phyloP scores from a whole-genome alignment of 2,888 invertebrate genomes.

The Halictus quadricinctus region DNA sequence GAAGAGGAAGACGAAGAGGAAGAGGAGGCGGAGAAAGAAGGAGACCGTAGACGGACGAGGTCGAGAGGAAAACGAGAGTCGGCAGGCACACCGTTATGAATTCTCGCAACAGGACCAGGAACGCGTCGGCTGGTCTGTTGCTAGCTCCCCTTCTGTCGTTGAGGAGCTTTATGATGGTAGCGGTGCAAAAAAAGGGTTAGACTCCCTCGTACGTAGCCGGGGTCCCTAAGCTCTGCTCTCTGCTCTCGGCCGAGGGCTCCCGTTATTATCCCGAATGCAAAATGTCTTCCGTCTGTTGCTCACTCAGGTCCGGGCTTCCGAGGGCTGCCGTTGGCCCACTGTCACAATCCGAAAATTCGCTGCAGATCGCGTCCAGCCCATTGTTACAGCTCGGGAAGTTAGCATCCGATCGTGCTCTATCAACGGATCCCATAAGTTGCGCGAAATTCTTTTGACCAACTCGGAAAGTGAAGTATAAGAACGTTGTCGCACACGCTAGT shows the following conservation, averaged over 20 bases:
- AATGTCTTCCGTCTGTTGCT: constrained; percentile 72
- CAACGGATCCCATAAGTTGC: neutral
- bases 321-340: constrained; percentile 48
- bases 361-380: neutral
- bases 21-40: neutral
- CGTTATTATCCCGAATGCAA: constrained; percentile 75
- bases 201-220: constrained; percentile 51
- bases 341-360: neutral
- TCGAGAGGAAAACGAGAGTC: constrained; percentile 40
- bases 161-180: constrained; percentile 60
- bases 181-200: constrained; percentile 68
- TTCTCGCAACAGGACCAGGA: constrained; percentile 53
- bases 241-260: constrained; percentile 62
- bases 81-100: constrained; percentile 62
- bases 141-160: constrained; percentile 20
- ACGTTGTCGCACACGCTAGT: too few species aligned
- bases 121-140: constrained; percentile 11
- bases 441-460: neutral
- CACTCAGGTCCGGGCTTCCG: constrained; percentile 71
- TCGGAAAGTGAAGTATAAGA: too few species aligned
- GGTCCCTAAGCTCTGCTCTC: constrained; percentile 32
- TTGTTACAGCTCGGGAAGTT: neutral
- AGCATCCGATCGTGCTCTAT: neutral
- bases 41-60: constrained; percentile 21
- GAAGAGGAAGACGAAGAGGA: neutral